Percentiles rank a stretch among this genome's conserved stretches.
Evolutionary conservation across 2,888 invertebrate genomes (phyloP).

Genomic region (Lumbricus terrestris): DNA sequence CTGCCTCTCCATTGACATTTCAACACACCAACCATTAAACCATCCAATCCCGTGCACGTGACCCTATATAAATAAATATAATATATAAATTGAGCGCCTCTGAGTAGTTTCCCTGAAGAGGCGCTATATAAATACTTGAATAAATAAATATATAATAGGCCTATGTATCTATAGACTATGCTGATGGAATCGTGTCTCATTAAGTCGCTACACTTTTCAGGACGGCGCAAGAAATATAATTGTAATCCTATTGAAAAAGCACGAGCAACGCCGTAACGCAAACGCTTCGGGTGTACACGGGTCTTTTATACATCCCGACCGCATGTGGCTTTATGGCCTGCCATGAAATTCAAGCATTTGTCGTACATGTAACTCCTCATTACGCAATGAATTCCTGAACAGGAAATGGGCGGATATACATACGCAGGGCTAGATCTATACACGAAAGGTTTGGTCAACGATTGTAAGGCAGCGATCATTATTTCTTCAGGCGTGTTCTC

Average conservation of each 20-base stretch:
- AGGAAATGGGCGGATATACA: not conserved
- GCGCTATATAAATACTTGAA: too few species aligned
- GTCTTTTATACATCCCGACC: not conserved
- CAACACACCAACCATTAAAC: too few species aligned
- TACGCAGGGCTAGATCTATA: not conserved
- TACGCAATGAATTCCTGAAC: not conserved
- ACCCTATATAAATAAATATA: too few species aligned
- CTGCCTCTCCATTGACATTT: too few species aligned
- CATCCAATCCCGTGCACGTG: too few species aligned
- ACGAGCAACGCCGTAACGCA: not conserved
- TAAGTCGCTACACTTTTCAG: not conserved
- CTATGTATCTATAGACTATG: too few species aligned
- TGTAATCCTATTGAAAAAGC: not conserved
- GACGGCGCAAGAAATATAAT: not conserved
- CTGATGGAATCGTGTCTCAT: too few species aligned
- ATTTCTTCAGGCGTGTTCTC: not conserved
- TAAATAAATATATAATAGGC: too few species aligned
- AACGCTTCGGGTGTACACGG: not conserved
- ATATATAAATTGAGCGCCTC: too few species aligned
- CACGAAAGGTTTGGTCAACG: not conserved
- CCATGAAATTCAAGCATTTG: not conserved
- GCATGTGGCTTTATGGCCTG: not conserved
- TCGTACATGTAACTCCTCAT: not conserved
- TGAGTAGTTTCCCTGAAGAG: too few species aligned
- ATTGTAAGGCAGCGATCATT: not conserved